Evolutionary conservation across 2,113 vertebrate genomes (phyloP).

Genomic region (Macheiramphus alcinus): DNA sequence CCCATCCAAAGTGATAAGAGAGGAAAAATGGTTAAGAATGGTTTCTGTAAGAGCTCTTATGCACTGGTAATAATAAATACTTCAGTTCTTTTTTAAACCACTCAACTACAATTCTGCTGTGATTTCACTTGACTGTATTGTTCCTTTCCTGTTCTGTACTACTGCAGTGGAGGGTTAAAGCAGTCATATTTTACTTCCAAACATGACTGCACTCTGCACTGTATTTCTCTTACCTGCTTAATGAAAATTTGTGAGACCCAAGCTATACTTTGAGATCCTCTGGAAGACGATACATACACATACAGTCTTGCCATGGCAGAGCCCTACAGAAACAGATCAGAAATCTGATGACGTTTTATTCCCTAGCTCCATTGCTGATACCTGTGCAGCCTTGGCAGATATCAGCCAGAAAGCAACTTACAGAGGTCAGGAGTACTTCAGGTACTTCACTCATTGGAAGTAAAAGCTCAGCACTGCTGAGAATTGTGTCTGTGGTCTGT

Average conservation of each 20-base stretch:
- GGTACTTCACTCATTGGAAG: neutral
- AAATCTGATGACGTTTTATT: neutral
- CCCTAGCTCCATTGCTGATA: neutral
- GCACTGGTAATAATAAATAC: neutral
- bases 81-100: neutral
- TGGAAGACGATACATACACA: fast-evolving
- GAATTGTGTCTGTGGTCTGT: neutral
- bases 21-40: neutral
- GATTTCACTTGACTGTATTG: neutral
- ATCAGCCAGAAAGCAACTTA: neutral
- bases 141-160: neutral
- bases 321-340: neutral
- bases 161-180: neutral
- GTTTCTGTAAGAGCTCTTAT: neutral
- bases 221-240: neutral
- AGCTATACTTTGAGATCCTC: neutral
- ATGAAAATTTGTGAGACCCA: neutral
- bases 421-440: neutral
- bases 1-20: neutral
- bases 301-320: neutral
- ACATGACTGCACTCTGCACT: neutral
- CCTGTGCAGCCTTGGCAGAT: neutral
- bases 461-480: neutral
- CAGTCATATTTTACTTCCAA: neutral
- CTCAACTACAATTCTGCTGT: neutral